phyloP scores from a whole-genome alignment of 2,113 vertebrate genomes.

The Aldabrachelys gigantea region DNA sequence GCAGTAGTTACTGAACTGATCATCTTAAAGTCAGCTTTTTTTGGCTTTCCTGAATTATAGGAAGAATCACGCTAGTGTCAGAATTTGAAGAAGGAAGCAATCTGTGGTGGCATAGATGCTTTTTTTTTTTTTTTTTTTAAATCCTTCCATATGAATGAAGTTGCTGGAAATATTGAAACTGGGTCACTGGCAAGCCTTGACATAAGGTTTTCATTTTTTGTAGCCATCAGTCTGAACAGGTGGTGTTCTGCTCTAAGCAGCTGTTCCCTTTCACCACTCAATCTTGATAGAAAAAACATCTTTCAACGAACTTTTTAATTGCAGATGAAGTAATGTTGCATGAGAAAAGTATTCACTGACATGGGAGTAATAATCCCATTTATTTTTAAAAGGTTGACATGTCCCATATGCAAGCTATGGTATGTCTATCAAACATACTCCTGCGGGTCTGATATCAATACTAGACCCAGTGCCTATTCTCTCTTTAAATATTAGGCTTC shows the following conservation, averaged over 20 bases:
- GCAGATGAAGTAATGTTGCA: neutral
- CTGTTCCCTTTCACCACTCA: neutral
- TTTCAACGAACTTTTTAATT: neutral
- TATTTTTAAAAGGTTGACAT: neutral
- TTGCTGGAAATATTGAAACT: neutral
- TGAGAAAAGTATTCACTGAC: neutral
- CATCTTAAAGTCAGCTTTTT: neutral
- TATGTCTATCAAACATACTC: neutral
- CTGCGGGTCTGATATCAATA: neutral
- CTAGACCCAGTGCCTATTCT: neutral
- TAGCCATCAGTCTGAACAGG: neutral
- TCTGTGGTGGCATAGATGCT: fast-evolving
- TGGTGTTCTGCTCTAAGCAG: neutral
- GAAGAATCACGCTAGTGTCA: neutral
- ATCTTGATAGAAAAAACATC: too few species aligned
- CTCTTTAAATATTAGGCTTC: neutral
- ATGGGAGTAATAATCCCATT: neutral
- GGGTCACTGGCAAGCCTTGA: neutral
- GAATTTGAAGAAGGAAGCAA: neutral
- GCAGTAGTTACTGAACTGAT: neutral
- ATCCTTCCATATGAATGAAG: neutral
- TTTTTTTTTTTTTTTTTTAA: too few species aligned
- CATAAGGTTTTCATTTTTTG: neutral
- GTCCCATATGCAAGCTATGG: neutral
- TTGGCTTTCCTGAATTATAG: neutral